A percentile compares a stretch with the other conserved stretches of the same genome.
phyloP scores from a whole-genome alignment of 2,888 invertebrate genomes.

The Podotricha telesiphe region DNA sequence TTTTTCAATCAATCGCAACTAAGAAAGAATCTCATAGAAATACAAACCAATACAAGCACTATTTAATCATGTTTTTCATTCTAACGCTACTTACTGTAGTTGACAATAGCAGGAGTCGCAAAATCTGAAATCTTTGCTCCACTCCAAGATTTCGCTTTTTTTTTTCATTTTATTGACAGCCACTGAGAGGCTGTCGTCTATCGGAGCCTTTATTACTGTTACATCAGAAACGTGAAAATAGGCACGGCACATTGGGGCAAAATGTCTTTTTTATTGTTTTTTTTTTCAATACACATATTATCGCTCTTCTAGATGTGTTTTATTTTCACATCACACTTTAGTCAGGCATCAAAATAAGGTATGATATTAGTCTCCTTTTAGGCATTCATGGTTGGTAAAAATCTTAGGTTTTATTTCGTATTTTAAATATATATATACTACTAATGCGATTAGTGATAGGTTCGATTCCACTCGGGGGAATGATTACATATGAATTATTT shows the following conservation, averaged over 20 bases:
- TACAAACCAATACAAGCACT: conserved; percentile 4
- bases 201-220: conserved; percentile 34
- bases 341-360: background rate
- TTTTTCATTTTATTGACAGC: conserved; percentile 40
- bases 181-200: conserved; percentile 32
- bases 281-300: background rate
- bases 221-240: conserved; percentile 31
- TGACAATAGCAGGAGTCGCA: conserved; percentile 31
- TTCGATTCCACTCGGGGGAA: too few relatives aligned
- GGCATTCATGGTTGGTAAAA: too few relatives aligned
- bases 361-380: too few relatives aligned
- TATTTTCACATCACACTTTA: background rate
- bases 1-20: background rate
- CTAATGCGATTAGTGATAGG: too few relatives aligned
- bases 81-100: background rate
- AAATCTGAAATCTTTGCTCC: conserved; percentile 25
- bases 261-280: conserved; percentile 16
- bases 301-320: background rate
- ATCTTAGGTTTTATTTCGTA: too few relatives aligned
- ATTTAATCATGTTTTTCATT: conserved; percentile 20
- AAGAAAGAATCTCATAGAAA: background rate
- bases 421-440: too few relatives aligned
- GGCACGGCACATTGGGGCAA: conserved; percentile 15
- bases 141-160: conserved; percentile 33
- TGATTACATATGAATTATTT: too few relatives aligned